Evolutionary conservation across 2,113 vertebrate species (phyloP).

Genomic region (Dromiciops gliroides): DNA sequence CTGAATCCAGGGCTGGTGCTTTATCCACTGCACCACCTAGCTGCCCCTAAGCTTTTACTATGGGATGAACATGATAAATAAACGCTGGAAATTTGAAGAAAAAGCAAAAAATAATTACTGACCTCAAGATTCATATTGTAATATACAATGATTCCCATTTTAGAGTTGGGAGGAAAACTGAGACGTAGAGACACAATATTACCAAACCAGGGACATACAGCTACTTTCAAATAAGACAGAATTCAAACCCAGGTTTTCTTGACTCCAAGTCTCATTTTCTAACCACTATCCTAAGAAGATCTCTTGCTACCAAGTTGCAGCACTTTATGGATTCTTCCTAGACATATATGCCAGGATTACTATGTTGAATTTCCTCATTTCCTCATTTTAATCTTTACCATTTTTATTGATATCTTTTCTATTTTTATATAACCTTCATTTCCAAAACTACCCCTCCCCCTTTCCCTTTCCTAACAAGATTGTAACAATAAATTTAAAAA

Average conservation of each 20-base stretch:
- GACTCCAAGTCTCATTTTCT: background rate
- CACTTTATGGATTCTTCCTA: background rate
- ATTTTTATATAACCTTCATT: background rate
- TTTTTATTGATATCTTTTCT: background rate
- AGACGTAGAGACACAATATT: background rate
- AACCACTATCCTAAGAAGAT: background rate
- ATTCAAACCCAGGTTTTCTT: background rate
- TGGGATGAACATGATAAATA: background rate
- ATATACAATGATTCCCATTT: background rate
- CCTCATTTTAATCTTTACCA: background rate
- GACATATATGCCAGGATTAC: background rate
- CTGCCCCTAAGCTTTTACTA: no score
- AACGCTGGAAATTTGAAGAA: background rate
- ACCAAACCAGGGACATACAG: background rate
- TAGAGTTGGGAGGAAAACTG: background rate
- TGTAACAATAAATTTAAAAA: background rate
- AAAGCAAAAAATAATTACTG: background rate
- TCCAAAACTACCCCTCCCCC: no score
- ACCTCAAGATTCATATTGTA: background rate
- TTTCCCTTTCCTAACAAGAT: background rate
- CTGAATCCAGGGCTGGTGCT: no score
- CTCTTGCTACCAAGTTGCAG: background rate
- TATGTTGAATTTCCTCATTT: background rate
- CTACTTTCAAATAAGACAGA: background rate
- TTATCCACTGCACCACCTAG: no score